phyloP scores from a whole-genome alignment of 2,888 invertebrate species.

The Anorthoa munda region DNA sequence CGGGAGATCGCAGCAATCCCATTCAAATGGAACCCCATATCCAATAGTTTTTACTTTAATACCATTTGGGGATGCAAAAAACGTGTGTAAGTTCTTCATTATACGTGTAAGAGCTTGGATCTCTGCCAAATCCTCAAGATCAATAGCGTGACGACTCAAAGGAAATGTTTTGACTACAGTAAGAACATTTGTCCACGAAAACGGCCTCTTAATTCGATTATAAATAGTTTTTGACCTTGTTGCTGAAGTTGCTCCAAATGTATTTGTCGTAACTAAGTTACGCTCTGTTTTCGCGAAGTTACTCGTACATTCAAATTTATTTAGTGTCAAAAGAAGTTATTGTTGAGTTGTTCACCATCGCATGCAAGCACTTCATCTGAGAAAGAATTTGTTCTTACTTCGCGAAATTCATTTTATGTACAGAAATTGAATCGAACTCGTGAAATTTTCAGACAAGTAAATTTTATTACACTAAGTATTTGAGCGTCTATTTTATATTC shows the following conservation, averaged over 20 bases:
- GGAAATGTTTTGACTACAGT: conserved; percentile 44
- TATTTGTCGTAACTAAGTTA: conserved; percentile 57
- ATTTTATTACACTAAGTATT: conserved; percentile 54
- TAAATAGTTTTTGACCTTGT: conserved; percentile 61
- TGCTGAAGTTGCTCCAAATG: conserved; percentile 49
- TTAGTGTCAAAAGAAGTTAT: conserved; percentile 54
- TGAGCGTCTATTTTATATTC: conserved; percentile 55
- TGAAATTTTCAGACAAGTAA: conserved; percentile 51
- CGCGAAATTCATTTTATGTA: conserved; percentile 51
- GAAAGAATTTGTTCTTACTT: conserved; percentile 47
- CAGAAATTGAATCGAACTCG: conserved; percentile 60
- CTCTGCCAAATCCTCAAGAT: conserved; percentile 43
- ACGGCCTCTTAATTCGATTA: conserved; percentile 52
- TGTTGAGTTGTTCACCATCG: conserved; percentile 40
- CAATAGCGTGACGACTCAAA: conserved; percentile 38
- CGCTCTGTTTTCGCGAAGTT: conserved; percentile 50
- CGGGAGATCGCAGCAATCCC: conserved; percentile 58
- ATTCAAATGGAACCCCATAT: conserved; percentile 51
- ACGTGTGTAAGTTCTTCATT: conserved; percentile 28
- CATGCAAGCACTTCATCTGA: conserved; percentile 48
- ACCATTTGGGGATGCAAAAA: conserved; percentile 49
- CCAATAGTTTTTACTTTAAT: conserved; percentile 59
- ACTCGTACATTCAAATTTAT: conserved; percentile 56
- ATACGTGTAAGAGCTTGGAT: conserved; percentile 44
- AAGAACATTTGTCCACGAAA: conserved; percentile 30